Base-by-base conservation (phyloP, 1,140 invertebrate genomes). In the Bursaphelenchus mucronatus region DNA sequence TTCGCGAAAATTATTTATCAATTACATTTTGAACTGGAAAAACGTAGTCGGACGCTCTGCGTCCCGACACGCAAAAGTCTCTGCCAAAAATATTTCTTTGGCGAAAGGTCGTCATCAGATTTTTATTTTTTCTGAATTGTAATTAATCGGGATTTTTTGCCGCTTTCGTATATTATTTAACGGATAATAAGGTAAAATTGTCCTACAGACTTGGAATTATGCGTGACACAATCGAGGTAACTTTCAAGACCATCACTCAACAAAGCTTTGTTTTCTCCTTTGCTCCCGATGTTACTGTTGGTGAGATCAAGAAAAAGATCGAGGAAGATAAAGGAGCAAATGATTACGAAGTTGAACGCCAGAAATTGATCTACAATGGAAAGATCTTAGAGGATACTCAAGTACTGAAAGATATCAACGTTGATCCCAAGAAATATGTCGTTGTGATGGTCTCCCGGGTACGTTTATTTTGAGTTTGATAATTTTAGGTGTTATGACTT, bases 291-390 rank as follows among this genome's bases (percentile, higher is more conserved):
- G 30, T 52, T 13, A 75, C 63, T 13, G 71, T 68, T 39, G 21
- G 52, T 45, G 72, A 80, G 11, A 64, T 79, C 3, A 79, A 79
- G 57, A 40, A 66, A 39, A 68, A 71, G 54, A 81, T 79, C 43
- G 51, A 62, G 4, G 41, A 75, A 10, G 61, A 56, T 7, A 68
- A 65, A 45, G 76, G 77, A 1, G 62, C 61, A 6, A 46, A 68
- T 15, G 66, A 75, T 11, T 79, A 52, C 45, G 59, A 67, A 7
- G 65, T 63, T n/a, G 79, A 80, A 0, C 17, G 57, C 13, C 74
- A 78, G 56, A 79, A 79, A 41, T 61, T 79, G 4, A 81, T 79
- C 45, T 79, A 80, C 64, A 80, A 80, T 46, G 78, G 78, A 49
- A 81, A 81, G 64, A 63, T 79, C 59, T 64, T 80, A 10, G 66